Percentiles rank a stretch among this genome's conserved stretches.
Evolutionary conservation across 2,113 vertebrate species (phyloP).

Genomic region (Indicator indicator): DNA sequence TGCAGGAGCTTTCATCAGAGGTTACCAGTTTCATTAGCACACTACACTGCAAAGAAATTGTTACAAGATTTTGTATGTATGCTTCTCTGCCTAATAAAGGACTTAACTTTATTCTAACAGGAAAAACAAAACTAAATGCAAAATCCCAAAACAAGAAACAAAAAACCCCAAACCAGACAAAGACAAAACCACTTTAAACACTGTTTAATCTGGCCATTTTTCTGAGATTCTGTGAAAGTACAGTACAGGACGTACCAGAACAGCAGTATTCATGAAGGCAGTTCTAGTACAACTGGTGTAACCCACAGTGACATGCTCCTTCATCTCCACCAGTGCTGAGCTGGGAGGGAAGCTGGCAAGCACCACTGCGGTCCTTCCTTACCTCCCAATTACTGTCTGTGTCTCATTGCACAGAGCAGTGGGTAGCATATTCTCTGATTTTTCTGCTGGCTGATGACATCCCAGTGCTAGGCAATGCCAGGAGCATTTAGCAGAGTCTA

Average conservation of each 20-base stretch:
- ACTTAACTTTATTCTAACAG: background rate
- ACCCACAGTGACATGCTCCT: background rate
- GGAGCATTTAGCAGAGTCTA: background rate
- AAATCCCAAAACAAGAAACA: too few species aligned
- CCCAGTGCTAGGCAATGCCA: background rate
- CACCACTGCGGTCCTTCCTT: background rate
- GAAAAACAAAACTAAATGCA: background rate
- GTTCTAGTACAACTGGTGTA: background rate
- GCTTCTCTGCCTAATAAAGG: background rate
- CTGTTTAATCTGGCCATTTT: background rate
- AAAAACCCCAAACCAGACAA: background rate
- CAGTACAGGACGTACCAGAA: background rate
- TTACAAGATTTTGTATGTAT: background rate
- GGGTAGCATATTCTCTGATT: fast-evolving
- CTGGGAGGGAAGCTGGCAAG: background rate
- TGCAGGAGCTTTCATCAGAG: background rate
- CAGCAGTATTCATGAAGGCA: background rate
- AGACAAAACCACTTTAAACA: background rate
- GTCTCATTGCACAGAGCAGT: background rate
- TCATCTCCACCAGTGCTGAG: fast-evolving
- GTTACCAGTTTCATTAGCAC: background rate
- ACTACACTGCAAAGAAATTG: background rate
- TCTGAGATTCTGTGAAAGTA: background rate
- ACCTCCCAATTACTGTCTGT: background rate
- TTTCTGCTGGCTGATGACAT: background rate